Evolutionary conservation across 2,797 vertebrate genomes (phyloP), one percentile per base, ranked within the genome.

Genomic region (Argya squamiceps): DNA sequence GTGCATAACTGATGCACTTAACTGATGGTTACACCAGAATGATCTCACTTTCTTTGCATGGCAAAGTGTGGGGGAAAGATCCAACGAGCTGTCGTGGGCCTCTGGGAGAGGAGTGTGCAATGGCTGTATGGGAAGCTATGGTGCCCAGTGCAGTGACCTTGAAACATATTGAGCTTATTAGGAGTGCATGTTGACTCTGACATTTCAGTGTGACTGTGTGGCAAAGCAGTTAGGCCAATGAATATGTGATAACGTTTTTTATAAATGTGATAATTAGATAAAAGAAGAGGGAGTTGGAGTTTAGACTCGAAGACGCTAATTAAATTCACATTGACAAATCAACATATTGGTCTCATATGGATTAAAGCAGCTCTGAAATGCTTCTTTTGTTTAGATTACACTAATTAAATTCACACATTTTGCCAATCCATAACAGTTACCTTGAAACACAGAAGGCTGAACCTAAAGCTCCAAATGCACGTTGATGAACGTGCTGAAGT

Each of bases 321-420:
- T 98, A 98, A 98, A 98, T 97, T 97, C 95, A 92, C 96, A 97
- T 97, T 96, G 97, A 92, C 95, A 97, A 97, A 97, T 98, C 96
- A 98, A 96, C 95, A 95, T 97, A 96, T 95, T 97, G 96, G 95
- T 97, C 96, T 97, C 93, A 32, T 93, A 97, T 96, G 96, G 94
- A 97, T 96, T 97, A 62, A 86, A 97, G 73, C 67, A 91, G 92
- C 88, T 96, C 92, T 92, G 89, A 96, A 96, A 96, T 88, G 82
- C 84, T 97, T 93, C 84, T 97, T 98, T 97, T 97, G 95, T 97
- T 97, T 97, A 70, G 78, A 95, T 97, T 94, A 69, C 79, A 64
- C 90, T 97, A 97, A 98, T 98, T 98, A 97, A 97, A 97, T 97
- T 97, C 94, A 94, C 91, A 97, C 85, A 4, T 96, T 97, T 97